Conservation (phyloP, 2,113 vertebrate genomes). For the Stigmatopora nigra region DNA sequence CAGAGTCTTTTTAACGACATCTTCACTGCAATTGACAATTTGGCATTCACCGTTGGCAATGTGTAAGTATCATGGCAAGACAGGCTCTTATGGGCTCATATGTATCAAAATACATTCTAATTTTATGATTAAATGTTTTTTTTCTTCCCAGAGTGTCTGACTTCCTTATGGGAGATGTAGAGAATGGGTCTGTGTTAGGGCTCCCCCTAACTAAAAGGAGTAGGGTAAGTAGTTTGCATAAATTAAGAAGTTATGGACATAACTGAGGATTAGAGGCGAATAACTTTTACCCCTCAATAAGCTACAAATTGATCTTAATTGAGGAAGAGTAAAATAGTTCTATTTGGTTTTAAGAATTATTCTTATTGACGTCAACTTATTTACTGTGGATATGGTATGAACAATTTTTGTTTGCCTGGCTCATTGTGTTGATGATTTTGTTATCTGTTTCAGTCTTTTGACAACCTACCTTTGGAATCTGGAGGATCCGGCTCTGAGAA, state of each 20-base stretch:
- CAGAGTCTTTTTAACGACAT: slow-evolving; percentile 84
- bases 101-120: background rate
- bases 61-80: slow-evolving; percentile 75
- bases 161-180: slow-evolving; percentile 99
- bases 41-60: slow-evolving; percentile 98
- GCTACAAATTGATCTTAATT: background rate
- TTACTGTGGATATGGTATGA: background rate
- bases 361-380: too few relatives aligned
- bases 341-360: background rate
- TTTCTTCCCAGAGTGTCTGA: slow-evolving; percentile 83
- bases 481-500: slow-evolving; percentile 81
- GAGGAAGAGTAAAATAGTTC: background rate
- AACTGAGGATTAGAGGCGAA: background rate
- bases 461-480: slow-evolving; percentile 87
- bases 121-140: background rate
- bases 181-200: slow-evolving; percentile 85
- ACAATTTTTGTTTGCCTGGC: slow-evolving; percentile 8
- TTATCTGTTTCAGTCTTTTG: slow-evolving; percentile 79
- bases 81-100: background rate
- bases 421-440: background rate
- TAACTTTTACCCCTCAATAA: background rate
- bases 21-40: slow-evolving; percentile 87
- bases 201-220: slow-evolving; percentile 83
- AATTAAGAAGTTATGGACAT: background rate
- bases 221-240: slow-evolving; percentile 73